Evolutionary conservation across 1,140 invertebrate species (phyloP), one percentile per base, ranked within the genome.

Genomic region (Cataglyphis hispanica): DNA sequence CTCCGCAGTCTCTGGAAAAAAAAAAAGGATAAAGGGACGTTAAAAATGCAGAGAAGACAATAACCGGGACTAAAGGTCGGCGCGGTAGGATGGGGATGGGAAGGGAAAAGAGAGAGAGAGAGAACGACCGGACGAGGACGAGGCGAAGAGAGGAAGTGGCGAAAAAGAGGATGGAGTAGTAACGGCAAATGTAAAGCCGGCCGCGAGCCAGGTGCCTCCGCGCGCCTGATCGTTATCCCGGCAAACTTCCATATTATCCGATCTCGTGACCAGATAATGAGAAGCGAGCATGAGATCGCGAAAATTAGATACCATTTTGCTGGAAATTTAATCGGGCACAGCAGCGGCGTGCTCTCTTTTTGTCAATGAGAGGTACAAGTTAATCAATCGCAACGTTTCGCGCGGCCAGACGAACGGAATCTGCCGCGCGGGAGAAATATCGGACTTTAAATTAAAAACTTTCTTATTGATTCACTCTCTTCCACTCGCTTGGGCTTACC

Each of bases 381-480:
- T 83, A 83, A 83, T 83, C 67, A 74, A 37, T n/a, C 53, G 13
- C 22, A 13, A 50, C 10, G 56, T 13, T 60, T 11, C 58, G 27
- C 40, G 40, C 66, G 53, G 1, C 7, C 46, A 19, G 46, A 19
- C 25, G 46, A 60, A 60, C n/a, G 53, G 16, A 27, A 58, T 60
- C 25, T 16, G 11, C 11, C 69, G 43, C 16, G 8, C 50, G 77
- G n/a, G 27, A 31, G n/a, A 53, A 63, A 43, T 46, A 74, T 83
- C 69, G 78, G 78, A 74, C 67, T 83, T 74, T 72, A 83, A 83
- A 83, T 83, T 83, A 83, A 83, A 83, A 83, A 83, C 78, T 83
- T 83, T 83, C 67, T 83, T 83, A 83, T 83, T 83, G 67, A 83
- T 83, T 83, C 78, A 46, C 53, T 50, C 46, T 50, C 46, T 60